Conservation (phyloP, 2,797 vertebrate species). For the Typhlichthys subterraneus region DNA sequence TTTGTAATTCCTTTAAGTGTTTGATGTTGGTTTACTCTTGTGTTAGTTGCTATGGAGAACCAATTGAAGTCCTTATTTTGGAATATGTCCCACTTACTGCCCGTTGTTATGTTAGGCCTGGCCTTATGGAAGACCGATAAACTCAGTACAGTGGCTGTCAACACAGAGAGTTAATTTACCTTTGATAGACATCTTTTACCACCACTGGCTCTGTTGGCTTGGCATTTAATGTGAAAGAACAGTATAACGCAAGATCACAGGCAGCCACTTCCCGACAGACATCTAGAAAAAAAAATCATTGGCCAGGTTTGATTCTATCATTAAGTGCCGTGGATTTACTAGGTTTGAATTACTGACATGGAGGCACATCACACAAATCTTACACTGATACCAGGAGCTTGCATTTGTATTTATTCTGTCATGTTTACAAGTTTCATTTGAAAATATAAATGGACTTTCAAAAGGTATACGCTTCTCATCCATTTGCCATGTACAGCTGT, state of each 20-base stretch:
- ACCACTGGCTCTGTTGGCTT: slow-evolving; percentile 15
- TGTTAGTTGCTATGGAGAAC: slow-evolving; percentile 13
- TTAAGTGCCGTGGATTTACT: background rate
- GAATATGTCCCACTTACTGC: slow-evolving; percentile 15
- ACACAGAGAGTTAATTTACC: slow-evolving; percentile 25
- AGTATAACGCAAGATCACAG: slow-evolving; percentile 14
- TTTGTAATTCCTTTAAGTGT: slow-evolving; percentile 8
- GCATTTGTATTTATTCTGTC: background rate
- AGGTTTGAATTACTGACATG: slow-evolving; percentile 13
- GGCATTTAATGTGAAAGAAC: slow-evolving; percentile 24
- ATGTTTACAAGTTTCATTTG: too few relatives aligned
- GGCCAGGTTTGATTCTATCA: background rate
- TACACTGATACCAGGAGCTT: background rate
- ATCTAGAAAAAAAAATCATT: slow-evolving; percentile 8
- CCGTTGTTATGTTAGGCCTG: background rate
- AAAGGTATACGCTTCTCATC: too few relatives aligned
- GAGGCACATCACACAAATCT: background rate
- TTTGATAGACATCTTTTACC: slow-evolving; percentile 29
- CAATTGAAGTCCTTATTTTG: slow-evolving; percentile 27
- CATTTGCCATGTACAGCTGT: too few relatives aligned
- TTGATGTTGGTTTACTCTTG: slow-evolving; percentile 16
- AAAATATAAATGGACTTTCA: too few relatives aligned
- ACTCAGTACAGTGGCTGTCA: slow-evolving; percentile 16
- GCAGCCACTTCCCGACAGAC: slow-evolving; percentile 3
- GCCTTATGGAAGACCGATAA: slow-evolving; percentile 13